Evolutionary conservation across 2,888 invertebrate species (phyloP).

Genomic region (Zootermopsis nevadensis): DNA sequence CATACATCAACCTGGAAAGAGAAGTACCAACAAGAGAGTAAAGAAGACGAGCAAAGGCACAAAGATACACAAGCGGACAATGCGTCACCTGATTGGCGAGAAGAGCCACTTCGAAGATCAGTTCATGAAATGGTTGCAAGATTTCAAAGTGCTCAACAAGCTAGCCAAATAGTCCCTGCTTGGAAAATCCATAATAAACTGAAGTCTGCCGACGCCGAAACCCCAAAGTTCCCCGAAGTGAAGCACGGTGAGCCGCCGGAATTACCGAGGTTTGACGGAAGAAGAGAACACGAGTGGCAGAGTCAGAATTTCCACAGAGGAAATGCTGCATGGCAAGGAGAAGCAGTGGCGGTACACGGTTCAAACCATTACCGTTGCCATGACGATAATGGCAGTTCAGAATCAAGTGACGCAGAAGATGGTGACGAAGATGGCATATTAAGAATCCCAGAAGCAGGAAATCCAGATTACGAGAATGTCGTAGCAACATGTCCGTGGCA

Average conservation of each 20-base stretch:
- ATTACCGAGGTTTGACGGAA: background rate
- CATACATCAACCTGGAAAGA: background rate
- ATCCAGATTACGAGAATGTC: conserved; percentile 70
- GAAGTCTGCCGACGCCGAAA: background rate
- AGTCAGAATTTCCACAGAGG: conserved; percentile 30
- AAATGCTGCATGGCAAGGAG: conserved; percentile 35
- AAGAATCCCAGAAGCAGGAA: conserved; percentile 59
- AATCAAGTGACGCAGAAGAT: conserved; percentile 71
- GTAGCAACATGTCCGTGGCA: conserved; percentile 35
- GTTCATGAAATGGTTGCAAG: conserved; percentile 74
- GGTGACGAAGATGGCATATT: conserved; percentile 60
- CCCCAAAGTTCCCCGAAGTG: background rate
- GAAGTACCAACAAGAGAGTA: conserved; percentile 9
- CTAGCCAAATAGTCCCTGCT: conserved; percentile 40
- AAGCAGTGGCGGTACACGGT: background rate
- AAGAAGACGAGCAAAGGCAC: conserved; percentile 23
- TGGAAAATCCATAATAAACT: conserved; percentile 16
- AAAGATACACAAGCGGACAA: conserved; percentile 6
- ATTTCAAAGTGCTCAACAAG: conserved; percentile 63
- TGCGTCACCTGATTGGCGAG: conserved; percentile 43
- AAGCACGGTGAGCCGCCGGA: background rate
- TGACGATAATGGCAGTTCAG: conserved; percentile 66
- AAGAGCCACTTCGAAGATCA: conserved; percentile 64
- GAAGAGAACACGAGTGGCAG: conserved; percentile 10
- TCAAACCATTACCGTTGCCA: conserved; percentile 41